Percentiles rank a stretch among this genome's conserved stretches.
Conservation (phyloP, 2,113 vertebrate species). For the Prionailurus viverrinus region DNA sequence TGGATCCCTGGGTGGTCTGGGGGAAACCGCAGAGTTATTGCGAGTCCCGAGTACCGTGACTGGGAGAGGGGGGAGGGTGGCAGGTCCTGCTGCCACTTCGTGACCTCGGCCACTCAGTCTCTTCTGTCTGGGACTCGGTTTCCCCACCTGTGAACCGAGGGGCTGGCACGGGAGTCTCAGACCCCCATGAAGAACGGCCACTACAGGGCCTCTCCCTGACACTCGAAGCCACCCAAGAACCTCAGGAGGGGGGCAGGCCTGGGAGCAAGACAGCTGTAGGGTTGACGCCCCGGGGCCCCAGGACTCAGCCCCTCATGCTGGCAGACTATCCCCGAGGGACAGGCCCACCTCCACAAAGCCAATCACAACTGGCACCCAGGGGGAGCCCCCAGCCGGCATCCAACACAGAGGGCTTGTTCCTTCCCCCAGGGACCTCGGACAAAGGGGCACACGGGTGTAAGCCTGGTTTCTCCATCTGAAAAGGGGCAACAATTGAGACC, state of each 20-base stretch:
- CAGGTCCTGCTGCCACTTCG: background rate
- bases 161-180: background rate
- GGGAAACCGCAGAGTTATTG: background rate
- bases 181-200: background rate
- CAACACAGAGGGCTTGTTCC: background rate
- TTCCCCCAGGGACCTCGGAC: background rate
- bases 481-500: background rate
- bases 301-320: background rate
- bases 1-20: slow-evolving; percentile 69
- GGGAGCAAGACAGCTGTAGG: background rate
- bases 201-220: background rate
- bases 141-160: background rate
- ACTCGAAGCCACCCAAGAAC: background rate
- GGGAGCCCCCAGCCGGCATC: background rate
- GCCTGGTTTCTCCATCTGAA: background rate
- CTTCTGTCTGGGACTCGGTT: background rate
- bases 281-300: background rate
- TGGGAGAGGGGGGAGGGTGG: rapidly evolving
- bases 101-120: background rate
- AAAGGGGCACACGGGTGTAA: background rate
- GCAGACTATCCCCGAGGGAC: no score
- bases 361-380: background rate
- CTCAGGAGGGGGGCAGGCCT: background rate
- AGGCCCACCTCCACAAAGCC: background rate
- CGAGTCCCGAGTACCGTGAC: background rate